phyloP scores from a whole-genome alignment of 2,113 vertebrate genomes.

The Nothoprocta perdicaria region DNA sequence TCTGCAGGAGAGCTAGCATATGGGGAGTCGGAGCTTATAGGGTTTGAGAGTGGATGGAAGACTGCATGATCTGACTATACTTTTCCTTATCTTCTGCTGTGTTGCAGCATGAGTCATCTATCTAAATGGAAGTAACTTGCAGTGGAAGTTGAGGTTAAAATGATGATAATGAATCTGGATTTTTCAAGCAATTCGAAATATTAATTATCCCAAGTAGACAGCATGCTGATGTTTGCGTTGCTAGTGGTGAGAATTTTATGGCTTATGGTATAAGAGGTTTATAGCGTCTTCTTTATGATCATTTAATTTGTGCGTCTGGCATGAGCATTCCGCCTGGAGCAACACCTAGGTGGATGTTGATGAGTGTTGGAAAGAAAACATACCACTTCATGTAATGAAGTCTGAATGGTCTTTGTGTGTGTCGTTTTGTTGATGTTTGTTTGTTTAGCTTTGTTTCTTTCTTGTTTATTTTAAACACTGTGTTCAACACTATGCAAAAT shows the following conservation, averaged over 20 bases:
- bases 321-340: neutral
- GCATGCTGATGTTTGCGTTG: neutral
- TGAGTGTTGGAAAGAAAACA: neutral
- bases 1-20: neutral
- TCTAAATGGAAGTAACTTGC: slow-evolving; percentile 1
- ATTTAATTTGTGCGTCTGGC: neutral
- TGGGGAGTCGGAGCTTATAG: neutral
- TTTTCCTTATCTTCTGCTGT: neutral
- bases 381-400: neutral
- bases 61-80: neutral
- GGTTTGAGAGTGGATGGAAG: neutral
- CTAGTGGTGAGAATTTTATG: neutral
- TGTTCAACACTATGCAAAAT: neutral
- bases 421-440: neutral
- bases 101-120: neutral
- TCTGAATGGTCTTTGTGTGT: neutral
- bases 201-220: neutral
- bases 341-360: neutral
- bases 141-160: neutral
- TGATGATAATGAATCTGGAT: neutral
- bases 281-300: neutral
- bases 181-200: neutral
- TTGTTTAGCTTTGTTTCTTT: neutral
- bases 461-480: neutral
- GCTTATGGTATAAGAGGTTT: neutral